Conservation (phyloP, 1,140 invertebrate species). For the Antheraea pernyi region DNA sequence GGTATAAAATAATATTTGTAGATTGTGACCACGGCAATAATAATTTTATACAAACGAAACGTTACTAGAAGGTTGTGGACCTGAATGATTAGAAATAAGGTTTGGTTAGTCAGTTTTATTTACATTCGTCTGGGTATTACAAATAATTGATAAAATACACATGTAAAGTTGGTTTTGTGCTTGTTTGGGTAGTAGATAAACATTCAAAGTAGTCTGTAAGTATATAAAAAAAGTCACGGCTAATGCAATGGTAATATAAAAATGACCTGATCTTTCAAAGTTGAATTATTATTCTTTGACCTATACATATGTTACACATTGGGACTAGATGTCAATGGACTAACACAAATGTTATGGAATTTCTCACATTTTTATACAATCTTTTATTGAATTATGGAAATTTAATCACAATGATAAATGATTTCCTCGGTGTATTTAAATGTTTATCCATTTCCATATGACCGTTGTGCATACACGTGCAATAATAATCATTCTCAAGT, state of each 20-base stretch:
- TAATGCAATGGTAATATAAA: neutral
- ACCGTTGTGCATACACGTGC: constrained; percentile 4
- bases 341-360: constrained; percentile 5
- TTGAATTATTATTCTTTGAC: constrained; percentile 5
- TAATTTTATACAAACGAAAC: too few species aligned
- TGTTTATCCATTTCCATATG: neutral
- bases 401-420: neutral
- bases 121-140: too few species aligned
- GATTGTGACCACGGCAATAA: too few species aligned
- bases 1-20: too few species aligned
- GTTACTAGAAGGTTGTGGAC: too few species aligned
- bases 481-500: neutral
- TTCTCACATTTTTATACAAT: constrained; percentile 13
- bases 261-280: neutral
- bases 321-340: neutral
- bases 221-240: neutral
- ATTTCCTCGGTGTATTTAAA: constrained; percentile 9
- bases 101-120: too few species aligned
- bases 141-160: too few species aligned
- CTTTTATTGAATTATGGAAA: constrained; percentile 11
- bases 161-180: too few species aligned
- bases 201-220: too few species aligned
- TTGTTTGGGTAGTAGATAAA: too few species aligned
- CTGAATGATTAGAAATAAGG: too few species aligned
- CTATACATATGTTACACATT: neutral